Evolutionary conservation across 2,797 vertebrate genomes (phyloP).

Genomic region (Strix occidentalis): DNA sequence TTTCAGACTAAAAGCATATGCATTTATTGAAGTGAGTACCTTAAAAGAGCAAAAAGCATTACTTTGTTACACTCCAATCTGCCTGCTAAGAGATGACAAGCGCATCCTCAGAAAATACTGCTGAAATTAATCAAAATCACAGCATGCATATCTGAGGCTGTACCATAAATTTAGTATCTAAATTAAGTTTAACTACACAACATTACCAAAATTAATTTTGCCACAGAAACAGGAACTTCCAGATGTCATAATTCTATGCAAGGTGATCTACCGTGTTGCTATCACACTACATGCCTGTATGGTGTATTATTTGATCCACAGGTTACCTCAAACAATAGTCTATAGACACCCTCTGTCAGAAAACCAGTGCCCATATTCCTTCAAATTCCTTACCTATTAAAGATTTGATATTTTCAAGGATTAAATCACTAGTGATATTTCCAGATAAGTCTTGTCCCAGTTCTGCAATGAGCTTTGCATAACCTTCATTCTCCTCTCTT

Average conservation of each 20-base stretch:
- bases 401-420: slow-evolving; percentile 98
- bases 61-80: background rate
- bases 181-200: background rate
- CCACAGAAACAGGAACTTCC: background rate
- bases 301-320: background rate
- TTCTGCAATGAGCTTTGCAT: slow-evolving; percentile 96
- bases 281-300: rapidly evolving
- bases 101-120: background rate
- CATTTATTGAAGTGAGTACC: background rate
- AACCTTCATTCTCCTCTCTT: slow-evolving; percentile 98
- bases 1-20: background rate
- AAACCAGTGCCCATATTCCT: background rate
- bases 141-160: background rate
- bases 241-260: background rate
- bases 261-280: background rate
- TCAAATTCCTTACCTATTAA: slow-evolving; percentile 88
- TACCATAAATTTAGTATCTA: background rate
- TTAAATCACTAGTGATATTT: slow-evolving; percentile 92
- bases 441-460: slow-evolving; percentile 96
- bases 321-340: background rate
- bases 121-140: background rate
- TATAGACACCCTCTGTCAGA: background rate
- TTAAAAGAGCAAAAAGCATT: background rate
- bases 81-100: background rate
- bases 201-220: background rate